Evolutionary conservation across 1,140 invertebrate species (phyloP).

Genomic region (Epicauta chinensis): DNA sequence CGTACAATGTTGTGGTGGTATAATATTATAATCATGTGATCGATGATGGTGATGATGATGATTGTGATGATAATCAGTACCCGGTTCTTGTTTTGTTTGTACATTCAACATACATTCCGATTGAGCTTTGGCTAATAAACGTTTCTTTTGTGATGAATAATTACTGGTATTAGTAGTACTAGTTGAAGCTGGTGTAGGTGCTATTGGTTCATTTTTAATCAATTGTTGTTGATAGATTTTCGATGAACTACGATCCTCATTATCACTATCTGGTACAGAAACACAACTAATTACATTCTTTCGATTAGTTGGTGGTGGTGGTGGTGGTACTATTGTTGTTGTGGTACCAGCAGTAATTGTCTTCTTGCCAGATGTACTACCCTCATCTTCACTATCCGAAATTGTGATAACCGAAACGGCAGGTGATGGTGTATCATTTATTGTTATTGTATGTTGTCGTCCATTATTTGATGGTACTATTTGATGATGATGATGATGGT

Average conservation of each 20-base stretch:
- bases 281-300: conserved; percentile 76
- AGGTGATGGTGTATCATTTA: conserved; percentile 87
- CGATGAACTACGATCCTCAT: conserved; percentile 55
- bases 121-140: conserved; percentile 78
- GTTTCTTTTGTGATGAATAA: conserved; percentile 74
- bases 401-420: conserved; percentile 95
- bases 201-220: conserved; percentile 52
- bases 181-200: conserved; percentile 31
- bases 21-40: conserved; percentile 33
- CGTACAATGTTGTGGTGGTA: conserved; percentile 33
- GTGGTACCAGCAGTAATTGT: conserved; percentile 6
- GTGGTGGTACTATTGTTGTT: conserved; percentile 7
- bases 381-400: conserved; percentile 91
- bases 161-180: conserved; percentile 36
- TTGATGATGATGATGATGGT: conserved; percentile 29
- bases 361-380: conserved; percentile 39
- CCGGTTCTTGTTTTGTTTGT: conserved; percentile 46
- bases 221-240: conserved; percentile 41
- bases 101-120: conserved; percentile 64
- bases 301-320: conserved; percentile 37
- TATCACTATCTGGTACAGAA: conserved; percentile 74
- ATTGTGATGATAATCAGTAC: conserved; percentile 35
- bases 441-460: conserved; percentile 68
- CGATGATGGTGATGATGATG: too few relatives aligned
- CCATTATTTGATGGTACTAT: conserved; percentile 45